Evolutionary conservation across 2,797 vertebrate species (phyloP), one percentile per base, ranked within the genome.

Genomic region (Caiman crocodilus): DNA sequence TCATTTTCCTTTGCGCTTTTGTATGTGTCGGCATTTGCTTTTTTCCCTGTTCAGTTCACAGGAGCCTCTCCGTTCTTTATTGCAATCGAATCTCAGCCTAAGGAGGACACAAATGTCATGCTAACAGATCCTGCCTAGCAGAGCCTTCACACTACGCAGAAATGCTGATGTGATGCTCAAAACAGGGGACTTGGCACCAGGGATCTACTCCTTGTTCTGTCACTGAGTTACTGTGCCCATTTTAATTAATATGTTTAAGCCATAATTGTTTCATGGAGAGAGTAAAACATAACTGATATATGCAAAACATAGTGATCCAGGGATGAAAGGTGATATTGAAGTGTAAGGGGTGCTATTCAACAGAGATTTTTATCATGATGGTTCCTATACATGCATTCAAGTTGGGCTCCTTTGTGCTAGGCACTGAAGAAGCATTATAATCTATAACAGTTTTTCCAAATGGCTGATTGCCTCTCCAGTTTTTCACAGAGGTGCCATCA

Each of bases 1-100:
- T 94, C 90, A 4, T 79, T 94, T 76, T 56, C 35, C 8, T 94
- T 94, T 85, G 25, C 92, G 88, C 81, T 88, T 95, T 95, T 85
- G 69, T 50, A 11, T 50, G 42, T 42, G 42, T 50, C 42, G 42
- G 42, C 42, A 50, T 50, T 50, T 50, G 42, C 42, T 50, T 50
- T 50, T 50, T 50, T 50, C 42, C 42, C 42, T 50, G 42, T 50
- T 50, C 42, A 50, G 87, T 92, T 92, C 91, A 76, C 30, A 60
- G 21, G 50, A 57, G 59, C 76, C 42, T 82, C 82, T 93, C 61
- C 28, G 1, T 55, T 35, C 80, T 78, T 42, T 79, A 2, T 89
- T 90, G 92, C 32, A n/a, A n/a, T 79, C 30, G 76, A 85, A 28
- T 84, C 86, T 90, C 64, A 85, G 74, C 76, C 11, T 25, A 23